Evolutionary conservation across 2,113 vertebrate species (phyloP).

Genomic region (Lucifuga dentata): DNA sequence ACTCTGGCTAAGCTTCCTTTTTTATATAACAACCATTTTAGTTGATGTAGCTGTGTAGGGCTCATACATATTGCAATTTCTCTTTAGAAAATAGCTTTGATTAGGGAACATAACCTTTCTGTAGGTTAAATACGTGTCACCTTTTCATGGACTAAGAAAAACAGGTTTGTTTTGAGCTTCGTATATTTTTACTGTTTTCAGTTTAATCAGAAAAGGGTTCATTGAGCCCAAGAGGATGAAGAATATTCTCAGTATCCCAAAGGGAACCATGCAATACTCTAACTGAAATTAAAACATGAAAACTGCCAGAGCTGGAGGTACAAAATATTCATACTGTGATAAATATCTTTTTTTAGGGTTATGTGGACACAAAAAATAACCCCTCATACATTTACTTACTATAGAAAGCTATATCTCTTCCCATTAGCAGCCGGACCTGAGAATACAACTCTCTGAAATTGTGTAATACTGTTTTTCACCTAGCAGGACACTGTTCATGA

Average conservation of each 20-base stretch:
- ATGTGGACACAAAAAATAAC: not conserved
- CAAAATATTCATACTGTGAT: too few relatives aligned
- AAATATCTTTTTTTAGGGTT: too few relatives aligned
- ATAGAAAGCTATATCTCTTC: conserved; percentile 6
- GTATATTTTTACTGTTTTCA: not conserved
- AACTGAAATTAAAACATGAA: too few relatives aligned
- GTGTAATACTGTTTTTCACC: conserved; percentile 35
- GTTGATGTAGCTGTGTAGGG: not conserved
- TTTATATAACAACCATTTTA: not conserved
- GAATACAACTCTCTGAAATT: conserved; percentile 15
- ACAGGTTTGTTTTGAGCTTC: not conserved
- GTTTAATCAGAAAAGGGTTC: too few relatives aligned
- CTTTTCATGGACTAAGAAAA: not conserved
- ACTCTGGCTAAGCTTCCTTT: conserved; percentile 5
- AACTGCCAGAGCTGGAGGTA: too few relatives aligned
- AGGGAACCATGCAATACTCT: too few relatives aligned
- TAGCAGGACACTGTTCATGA: conserved; percentile 27
- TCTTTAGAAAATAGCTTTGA: not conserved
- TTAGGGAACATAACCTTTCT: not conserved
- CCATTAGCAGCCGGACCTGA: conserved; percentile 20
- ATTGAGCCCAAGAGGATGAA: too few relatives aligned
- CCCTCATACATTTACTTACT: not conserved
- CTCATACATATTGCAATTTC: not conserved
- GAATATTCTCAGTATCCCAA: too few relatives aligned
- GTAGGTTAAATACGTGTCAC: not conserved